phyloP scores from a whole-genome alignment of 2,113 vertebrate species.

The Ceratotherium simum region DNA sequence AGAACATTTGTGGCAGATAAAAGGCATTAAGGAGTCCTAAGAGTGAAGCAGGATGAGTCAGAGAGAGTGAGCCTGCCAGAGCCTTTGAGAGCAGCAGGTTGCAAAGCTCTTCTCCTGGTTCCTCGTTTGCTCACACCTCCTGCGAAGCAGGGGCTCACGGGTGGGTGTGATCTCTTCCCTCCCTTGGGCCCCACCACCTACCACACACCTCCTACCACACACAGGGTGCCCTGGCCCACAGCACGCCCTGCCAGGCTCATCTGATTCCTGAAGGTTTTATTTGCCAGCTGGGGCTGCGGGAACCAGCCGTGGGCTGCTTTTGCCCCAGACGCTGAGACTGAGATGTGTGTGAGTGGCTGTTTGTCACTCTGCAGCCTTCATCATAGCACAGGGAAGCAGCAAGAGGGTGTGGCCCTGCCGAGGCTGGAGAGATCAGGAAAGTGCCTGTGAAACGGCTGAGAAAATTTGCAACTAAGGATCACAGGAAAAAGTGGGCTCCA shows the following conservation, averaged over 20 bases:
- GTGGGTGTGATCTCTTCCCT: neutral
- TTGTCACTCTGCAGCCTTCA: neutral
- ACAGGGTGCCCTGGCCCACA: neutral
- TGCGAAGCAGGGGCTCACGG: neutral
- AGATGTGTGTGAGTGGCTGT: rapidly evolving
- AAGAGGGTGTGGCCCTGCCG: neutral
- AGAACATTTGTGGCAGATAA: constrained; percentile 62
- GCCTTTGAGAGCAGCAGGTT: neutral
- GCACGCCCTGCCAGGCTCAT: neutral
- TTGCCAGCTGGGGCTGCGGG: neutral
- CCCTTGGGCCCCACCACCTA: neutral
- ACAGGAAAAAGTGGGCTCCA: neutral
- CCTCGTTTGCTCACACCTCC: neutral
- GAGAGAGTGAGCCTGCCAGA: neutral
- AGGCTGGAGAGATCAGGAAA: neutral
- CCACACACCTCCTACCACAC: neutral
- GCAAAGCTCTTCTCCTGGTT: rapidly evolving
- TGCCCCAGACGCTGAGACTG: neutral
- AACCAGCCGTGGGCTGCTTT: neutral
- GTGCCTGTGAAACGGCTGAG: neutral
- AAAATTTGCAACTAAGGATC: neutral
- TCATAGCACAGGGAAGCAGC: neutral
- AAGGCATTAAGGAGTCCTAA: constrained; percentile 57
- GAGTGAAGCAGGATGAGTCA: constrained; percentile 68
- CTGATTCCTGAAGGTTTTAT: neutral